Conservation (phyloP, 35 echinoderm and acorn worm genomes). For the Amphiura filiformis region DNA sequence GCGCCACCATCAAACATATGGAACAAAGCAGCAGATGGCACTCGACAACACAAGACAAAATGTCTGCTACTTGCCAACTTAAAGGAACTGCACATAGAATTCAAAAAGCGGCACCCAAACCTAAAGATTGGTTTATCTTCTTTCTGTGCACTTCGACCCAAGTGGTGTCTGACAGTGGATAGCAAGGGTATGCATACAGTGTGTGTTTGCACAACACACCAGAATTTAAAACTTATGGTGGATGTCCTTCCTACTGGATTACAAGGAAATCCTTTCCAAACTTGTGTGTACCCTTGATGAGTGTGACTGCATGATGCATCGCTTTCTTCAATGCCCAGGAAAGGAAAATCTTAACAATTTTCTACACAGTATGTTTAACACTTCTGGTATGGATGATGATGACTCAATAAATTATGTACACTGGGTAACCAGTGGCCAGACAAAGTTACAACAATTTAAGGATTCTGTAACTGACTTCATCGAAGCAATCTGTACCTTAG, state of each 20-base stretch:
- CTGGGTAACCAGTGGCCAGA: neutral
- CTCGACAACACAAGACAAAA: too few relatives aligned
- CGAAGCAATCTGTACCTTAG: neutral
- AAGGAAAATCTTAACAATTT: neutral
- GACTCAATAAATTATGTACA: neutral
- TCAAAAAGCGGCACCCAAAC: constrained; percentile 11
- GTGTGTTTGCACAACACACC: constrained; percentile 23
- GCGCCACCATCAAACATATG: too few relatives aligned
- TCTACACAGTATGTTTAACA: neutral
- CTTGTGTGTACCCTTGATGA: neutral
- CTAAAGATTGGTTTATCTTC: constrained; percentile 6
- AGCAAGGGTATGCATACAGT: constrained; percentile 6
- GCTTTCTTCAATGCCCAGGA: neutral
- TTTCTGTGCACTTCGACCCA: neutral
- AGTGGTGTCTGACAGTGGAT: constrained; percentile 17
- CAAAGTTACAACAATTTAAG: neutral
- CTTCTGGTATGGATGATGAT: neutral
- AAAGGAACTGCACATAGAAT: constrained; percentile 9
- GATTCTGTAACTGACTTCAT: constrained; percentile 1
- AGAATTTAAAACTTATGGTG: constrained; percentile 26
- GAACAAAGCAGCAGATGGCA: too few relatives aligned
- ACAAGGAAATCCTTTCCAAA: neutral
- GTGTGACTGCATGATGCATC: neutral
- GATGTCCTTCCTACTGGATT: neutral
- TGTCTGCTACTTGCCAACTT: neutral